phyloP scores from a whole-genome alignment of 1,140 invertebrate species.

The Listronotus oregonensis region DNA sequence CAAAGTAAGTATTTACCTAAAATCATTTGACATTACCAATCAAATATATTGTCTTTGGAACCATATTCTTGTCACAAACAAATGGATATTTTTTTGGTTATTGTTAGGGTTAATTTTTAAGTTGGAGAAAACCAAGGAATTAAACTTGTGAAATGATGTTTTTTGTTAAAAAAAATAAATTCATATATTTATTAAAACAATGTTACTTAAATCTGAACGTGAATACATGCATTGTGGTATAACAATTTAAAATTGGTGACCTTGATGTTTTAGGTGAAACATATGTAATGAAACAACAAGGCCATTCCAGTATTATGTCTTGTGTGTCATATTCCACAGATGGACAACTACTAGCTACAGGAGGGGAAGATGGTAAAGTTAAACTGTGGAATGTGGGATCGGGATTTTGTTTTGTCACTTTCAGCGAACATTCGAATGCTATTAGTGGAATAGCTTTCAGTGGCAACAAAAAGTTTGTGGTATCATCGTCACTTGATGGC shows the following conservation, averaged over 20 bases:
- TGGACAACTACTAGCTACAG: constrained; percentile 88
- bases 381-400: constrained; percentile 92
- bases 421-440: constrained; percentile 83
- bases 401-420: constrained; percentile 95
- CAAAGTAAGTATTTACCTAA: constrained; percentile 69
- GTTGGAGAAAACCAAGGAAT: too few relatives aligned
- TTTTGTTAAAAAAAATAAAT: too few relatives aligned
- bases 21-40: background rate
- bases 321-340: constrained; percentile 90
- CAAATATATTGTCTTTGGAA: background rate
- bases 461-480: constrained; percentile 87
- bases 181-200: too few relatives aligned
- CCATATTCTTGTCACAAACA: too few relatives aligned
- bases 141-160: too few relatives aligned
- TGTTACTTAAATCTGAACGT: too few relatives aligned
- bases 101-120: too few relatives aligned
- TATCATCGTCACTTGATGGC: constrained; percentile 92
- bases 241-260: too few relatives aligned
- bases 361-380: constrained; percentile 94
- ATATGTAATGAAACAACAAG: constrained; percentile 97
- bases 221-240: too few relatives aligned
- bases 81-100: too few relatives aligned
- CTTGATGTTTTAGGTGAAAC: constrained; percentile 71
- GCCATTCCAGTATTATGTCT: constrained; percentile 87
- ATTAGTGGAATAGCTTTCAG: constrained; percentile 85